Evolutionary conservation across 2,888 invertebrate species (phyloP), one percentile per base, ranked within the genome.

Genomic region (Limnephilus marmoratus): DNA sequence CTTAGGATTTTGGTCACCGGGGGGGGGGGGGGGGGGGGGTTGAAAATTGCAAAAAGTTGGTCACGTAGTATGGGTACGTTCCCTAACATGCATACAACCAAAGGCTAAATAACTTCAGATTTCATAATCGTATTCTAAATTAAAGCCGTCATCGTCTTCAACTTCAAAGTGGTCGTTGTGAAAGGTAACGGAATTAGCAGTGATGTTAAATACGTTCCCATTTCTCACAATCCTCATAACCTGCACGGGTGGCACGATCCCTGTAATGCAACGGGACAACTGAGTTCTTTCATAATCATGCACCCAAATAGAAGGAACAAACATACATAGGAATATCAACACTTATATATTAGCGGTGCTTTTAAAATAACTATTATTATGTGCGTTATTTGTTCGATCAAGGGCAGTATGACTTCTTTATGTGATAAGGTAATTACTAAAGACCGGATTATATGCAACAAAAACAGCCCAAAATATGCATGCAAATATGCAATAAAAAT

Each of bases 91-190:
- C 1, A 7, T 24, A 68, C 68, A 24, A 68, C 24, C 31, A 37
- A 4, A 83, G 31, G 7, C 31, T 31, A 37, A 37, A 37, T 37
- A 37, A 9, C 83, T 83, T 81, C 94, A 96, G 94, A 96, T 96
- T 91, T 96, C 96, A 92, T 96, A 96, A 94, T 96, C 96, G 93
- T 94, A 95, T 94, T 96, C 96, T 91, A 95, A 96, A 93, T 95
- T 95, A 93, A 96, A 95, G 2, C 95, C 96, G 92, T 96, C 96
- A 0, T 95, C 95, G 94, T 95, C 95, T 90, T 95, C 95, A 0
- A 95, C 95, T 94, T 95, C 94, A 93, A 95, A 95, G 92, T 95
- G 95, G 93, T 95, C 95, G 93, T 95, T 95, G 94, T 95, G 95
- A 94, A 96, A 95, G 93, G 95, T 95, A 53, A 96, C 95, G 1